These are phyloP conservation scores for Phymastichus coffea DNA, from an alignment of 1,140 invertebrate species.

Conservation along the genomic window DNA sequence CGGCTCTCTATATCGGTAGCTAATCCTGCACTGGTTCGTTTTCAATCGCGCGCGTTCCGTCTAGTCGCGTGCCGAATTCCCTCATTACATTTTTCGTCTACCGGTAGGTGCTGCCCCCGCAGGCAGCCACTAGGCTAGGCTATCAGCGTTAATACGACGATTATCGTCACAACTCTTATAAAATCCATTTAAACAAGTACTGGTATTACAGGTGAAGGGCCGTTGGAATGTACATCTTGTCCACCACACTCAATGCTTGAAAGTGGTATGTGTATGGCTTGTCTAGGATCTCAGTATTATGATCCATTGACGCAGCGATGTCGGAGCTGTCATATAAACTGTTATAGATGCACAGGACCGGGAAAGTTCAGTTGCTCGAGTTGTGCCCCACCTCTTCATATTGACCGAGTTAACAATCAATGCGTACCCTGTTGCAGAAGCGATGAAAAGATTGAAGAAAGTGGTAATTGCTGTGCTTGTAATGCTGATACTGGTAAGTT, in stretches of 20 bases:
- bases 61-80: no score
- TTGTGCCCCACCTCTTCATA: constrained; percentile 64
- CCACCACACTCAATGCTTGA: constrained; percentile 71
- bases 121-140: no score
- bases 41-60: no score
- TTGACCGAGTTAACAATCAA: constrained; percentile 71
- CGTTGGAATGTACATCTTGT: constrained; percentile 71
- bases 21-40: no score
- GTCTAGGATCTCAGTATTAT: constrained; percentile 71
- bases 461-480: constrained; percentile 65
- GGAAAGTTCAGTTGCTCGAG: constrained; percentile 69
- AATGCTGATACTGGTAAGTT: constrained; percentile 67
- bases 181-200: neutral
- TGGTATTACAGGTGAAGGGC: constrained; percentile 62
- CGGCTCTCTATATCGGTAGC: no score
- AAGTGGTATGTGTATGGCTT: constrained; percentile 72
- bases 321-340: constrained; percentile 67
- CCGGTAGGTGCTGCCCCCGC: no score
- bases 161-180: no score
- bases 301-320: constrained; percentile 69
- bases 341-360: constrained; percentile 68
- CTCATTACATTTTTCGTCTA: no score
- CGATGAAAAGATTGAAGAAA: constrained; percentile 52
- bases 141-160: no score
- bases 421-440: constrained; percentile 69